Evolutionary conservation across 2,113 vertebrate species (phyloP).

Genomic region (Phoenicopterus ruber): DNA sequence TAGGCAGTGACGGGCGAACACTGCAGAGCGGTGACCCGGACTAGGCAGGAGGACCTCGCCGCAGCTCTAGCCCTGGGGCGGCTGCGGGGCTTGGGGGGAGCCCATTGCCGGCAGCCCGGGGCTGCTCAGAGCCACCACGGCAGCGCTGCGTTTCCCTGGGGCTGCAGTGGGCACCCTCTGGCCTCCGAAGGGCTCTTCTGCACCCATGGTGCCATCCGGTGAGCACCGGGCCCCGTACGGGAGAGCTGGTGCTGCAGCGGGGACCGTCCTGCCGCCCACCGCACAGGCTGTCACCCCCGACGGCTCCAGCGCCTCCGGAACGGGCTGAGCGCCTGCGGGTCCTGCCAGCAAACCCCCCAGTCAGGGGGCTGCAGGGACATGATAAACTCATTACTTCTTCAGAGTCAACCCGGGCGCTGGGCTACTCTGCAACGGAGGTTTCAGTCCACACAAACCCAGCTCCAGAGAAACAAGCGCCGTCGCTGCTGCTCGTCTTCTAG

Average conservation of each 20-base stretch:
- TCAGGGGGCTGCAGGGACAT: neutral
- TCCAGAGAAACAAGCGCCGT: accelerated
- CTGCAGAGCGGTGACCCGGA: accelerated
- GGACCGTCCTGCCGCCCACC: neutral
- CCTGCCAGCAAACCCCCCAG: neutral
- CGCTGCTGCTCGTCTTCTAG: accelerated
- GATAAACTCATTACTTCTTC: neutral
- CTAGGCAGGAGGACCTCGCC: neutral
- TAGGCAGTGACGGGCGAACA: accelerated
- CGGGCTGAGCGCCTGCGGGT: neutral
- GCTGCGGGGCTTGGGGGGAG: neutral
- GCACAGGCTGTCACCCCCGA: neutral
- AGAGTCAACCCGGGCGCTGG: neutral
- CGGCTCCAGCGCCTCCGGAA: neutral
- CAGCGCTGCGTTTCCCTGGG: neutral
- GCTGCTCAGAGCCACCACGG: accelerated
- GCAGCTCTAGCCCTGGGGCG: neutral
- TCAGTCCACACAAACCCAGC: neutral
- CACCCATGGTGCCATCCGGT: neutral
- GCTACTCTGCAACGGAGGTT: no score
- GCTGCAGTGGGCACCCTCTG: neutral
- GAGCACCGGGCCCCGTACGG: neutral
- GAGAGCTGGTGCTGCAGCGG: neutral
- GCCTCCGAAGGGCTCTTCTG: neutral
- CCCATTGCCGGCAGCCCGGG: neutral